Percentiles rank a stretch among this genome's conserved stretches.
These are phyloP conservation scores for Macaria liturata DNA, from an alignment of 2,888 invertebrate genomes.

Conservation along the genomic window DNA sequence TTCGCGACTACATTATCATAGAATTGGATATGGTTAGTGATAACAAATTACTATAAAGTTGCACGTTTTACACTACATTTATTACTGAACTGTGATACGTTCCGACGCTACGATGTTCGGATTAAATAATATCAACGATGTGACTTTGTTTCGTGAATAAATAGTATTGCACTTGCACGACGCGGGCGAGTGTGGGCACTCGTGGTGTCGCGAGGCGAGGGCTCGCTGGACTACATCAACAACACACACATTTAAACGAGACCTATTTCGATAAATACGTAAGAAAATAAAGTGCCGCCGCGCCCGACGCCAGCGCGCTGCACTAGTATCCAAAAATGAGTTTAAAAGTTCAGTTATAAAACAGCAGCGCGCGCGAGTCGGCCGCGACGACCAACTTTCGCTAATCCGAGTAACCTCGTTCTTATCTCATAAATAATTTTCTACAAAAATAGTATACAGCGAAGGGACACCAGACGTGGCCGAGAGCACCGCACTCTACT, in stretches of 20 bases:
- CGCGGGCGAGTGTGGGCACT: slow-evolving; percentile 31
- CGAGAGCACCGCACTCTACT: slow-evolving; percentile 66
- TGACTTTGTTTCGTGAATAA: slow-evolving; percentile 41
- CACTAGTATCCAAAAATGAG: too few species aligned
- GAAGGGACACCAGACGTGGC: slow-evolving; percentile 55
- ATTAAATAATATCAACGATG: slow-evolving; percentile 37
- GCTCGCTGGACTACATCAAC: slow-evolving; percentile 56
- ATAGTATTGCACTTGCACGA: slow-evolving; percentile 36
- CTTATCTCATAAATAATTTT: slow-evolving; percentile 83
- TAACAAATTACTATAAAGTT: slow-evolving; percentile 49
- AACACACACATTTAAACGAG: slow-evolving; percentile 71
- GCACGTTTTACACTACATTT: slow-evolving; percentile 42
- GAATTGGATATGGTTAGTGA: slow-evolving; percentile 64
- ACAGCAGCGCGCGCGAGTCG: too few species aligned
- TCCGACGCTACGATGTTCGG: slow-evolving; percentile 30
- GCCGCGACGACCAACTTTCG: slow-evolving; percentile 47
- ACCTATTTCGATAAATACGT: slow-evolving; percentile 80
- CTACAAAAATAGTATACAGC: slow-evolving; percentile 82
- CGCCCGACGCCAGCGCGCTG: too few species aligned
- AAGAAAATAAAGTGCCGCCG: slow-evolving; percentile 73
- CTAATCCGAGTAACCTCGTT: slow-evolving; percentile 74
- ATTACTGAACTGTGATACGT: slow-evolving; percentile 40
- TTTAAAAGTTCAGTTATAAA: too few species aligned
- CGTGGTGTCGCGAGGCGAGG: slow-evolving; percentile 9
- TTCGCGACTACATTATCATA: slow-evolving; percentile 57